Percentiles rank a stretch among this genome's conserved stretches.
Evolutionary conservation across 1,140 invertebrate species (phyloP).

Genomic region (Archegozetes longisetosus): DNA sequence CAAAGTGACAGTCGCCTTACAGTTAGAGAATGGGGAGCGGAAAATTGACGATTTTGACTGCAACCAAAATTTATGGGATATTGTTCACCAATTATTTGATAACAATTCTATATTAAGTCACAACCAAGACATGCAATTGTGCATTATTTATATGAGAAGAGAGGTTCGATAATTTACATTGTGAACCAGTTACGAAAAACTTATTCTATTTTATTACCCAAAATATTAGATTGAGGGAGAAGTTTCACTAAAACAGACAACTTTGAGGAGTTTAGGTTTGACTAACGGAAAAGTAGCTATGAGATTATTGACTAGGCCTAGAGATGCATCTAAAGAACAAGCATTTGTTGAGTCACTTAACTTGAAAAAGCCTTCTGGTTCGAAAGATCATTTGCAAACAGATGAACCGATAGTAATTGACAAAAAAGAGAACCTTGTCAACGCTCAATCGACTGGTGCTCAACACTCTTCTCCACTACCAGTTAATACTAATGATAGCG

Average conservation of each 20-base stretch:
- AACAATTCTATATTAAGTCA: neutral
- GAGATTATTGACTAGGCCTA: neutral
- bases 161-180: neutral
- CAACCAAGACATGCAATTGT: neutral
- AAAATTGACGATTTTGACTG: neutral
- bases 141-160: conserved; percentile 5
- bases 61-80: neutral
- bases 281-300: neutral
- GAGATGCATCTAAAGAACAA: neutral
- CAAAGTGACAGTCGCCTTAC: neutral
- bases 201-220: neutral
- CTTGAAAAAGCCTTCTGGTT: conserved; percentile 6
- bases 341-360: conserved; percentile 7
- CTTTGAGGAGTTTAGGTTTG: neutral
- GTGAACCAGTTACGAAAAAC: neutral
- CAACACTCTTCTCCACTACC: too few relatives aligned
- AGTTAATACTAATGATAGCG: too few relatives aligned
- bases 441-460: too few relatives aligned
- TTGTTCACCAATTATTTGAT: neutral
- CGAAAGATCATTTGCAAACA: too few relatives aligned
- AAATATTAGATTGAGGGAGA: neutral
- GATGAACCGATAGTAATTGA: too few relatives aligned
- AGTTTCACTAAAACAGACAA: neutral
- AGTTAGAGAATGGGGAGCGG: neutral
- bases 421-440: too few relatives aligned